These are phyloP conservation scores for Setipinna tenuifilis DNA, from an alignment of 2,797 vertebrate species.

Conservation along the genomic window DNA sequence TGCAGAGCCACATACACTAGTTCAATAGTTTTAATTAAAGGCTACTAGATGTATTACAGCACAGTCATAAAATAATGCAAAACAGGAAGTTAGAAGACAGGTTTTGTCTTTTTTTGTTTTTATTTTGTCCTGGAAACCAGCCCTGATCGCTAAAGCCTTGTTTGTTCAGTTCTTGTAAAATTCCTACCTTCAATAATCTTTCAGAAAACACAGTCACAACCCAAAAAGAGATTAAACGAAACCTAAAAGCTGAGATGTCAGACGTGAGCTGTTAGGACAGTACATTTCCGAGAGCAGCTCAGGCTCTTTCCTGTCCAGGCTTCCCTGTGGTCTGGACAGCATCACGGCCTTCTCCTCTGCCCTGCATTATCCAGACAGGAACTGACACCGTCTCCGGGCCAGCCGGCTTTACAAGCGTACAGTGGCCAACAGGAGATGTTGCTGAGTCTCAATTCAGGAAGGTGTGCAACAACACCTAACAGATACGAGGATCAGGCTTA, in stretches of 20 bases:
- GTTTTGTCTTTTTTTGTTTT: too few species aligned
- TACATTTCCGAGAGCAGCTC: neutral
- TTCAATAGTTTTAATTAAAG: too few species aligned
- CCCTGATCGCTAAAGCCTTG: too few species aligned
- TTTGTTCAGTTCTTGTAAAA: too few species aligned
- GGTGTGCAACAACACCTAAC: neutral
- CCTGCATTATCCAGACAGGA: conserved; percentile 6
- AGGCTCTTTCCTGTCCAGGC: neutral
- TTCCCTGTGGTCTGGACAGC: neutral
- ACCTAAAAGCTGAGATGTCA: neutral
- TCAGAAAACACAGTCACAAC: neutral
- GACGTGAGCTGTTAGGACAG: neutral
- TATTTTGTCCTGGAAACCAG: too few species aligned
- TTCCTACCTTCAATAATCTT: too few species aligned
- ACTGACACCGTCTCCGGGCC: neutral
- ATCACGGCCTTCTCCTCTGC: neutral
- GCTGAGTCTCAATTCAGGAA: neutral
- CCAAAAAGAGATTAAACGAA: neutral
- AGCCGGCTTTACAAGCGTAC: neutral
- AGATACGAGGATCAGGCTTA: neutral
- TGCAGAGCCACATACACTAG: too few species aligned
- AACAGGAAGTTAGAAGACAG: too few species aligned
- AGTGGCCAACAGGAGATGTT: neutral
- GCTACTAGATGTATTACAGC: too few species aligned
- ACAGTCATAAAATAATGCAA: too few species aligned